Conservation (phyloP, 2,888 invertebrate genomes). For the Pachliopta kotzebuea region DNA sequence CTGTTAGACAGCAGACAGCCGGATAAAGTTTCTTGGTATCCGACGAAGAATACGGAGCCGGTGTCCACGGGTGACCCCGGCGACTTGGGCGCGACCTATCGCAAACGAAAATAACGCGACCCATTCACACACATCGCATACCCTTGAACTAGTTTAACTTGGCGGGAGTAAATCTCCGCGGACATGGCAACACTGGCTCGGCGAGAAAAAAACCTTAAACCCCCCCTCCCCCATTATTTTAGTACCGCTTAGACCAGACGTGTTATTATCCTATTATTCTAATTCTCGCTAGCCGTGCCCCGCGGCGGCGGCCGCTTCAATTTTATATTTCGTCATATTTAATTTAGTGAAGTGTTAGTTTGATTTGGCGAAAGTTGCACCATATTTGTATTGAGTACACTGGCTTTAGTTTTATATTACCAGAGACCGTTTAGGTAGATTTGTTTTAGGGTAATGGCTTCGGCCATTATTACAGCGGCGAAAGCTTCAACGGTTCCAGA, state of each 20-base stretch:
- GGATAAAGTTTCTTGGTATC: too few species aligned
- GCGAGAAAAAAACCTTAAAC: constrained; percentile 44
- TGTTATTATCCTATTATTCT: constrained; percentile 76
- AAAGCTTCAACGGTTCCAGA: too few species aligned
- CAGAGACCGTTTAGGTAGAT: too few species aligned
- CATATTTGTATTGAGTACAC: too few species aligned
- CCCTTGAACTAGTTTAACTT: constrained; percentile 76
- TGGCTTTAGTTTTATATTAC: too few species aligned
- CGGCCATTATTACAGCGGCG: too few species aligned
- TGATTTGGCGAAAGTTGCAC: constrained; percentile 12
- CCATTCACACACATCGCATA: constrained; percentile 64
- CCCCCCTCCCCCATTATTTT: constrained; percentile 36
- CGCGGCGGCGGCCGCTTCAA: constrained; percentile 38
- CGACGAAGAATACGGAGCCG: neutral
- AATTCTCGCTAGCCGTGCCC: constrained; percentile 52
- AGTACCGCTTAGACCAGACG: constrained; percentile 66
- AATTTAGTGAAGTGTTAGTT: constrained; percentile 23
- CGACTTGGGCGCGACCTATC: constrained; percentile 73
- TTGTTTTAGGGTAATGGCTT: too few species aligned
- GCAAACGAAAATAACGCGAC: constrained; percentile 65
- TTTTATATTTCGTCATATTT: constrained; percentile 21
- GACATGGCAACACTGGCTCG: constrained; percentile 60
- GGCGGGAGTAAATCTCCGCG: constrained; percentile 60
- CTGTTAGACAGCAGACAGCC: too few species aligned
- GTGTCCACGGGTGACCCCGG: constrained; percentile 53